These are phyloP conservation scores for Chaetorhynchus papuensis DNA, from an alignment of 2,113 vertebrate species.

Conservation along the genomic window DNA sequence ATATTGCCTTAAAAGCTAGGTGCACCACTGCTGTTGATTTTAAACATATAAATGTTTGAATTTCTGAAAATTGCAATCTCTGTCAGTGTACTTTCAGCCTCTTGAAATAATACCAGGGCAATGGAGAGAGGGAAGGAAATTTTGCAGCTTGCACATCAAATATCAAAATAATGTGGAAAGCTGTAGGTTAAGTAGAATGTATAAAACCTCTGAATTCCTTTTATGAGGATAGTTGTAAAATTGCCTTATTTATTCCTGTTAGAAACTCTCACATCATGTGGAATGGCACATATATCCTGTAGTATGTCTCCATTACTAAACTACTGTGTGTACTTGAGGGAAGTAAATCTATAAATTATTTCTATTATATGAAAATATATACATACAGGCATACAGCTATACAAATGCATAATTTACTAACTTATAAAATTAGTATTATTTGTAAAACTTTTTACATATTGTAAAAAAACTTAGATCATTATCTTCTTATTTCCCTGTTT, in stretches of 20 bases:
- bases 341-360: neutral
- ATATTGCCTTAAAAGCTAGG: neutral
- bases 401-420: neutral
- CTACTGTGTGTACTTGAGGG: neutral
- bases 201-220: neutral
- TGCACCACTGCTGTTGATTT: neutral
- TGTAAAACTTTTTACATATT: neutral
- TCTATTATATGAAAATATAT: neutral
- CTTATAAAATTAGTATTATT: neutral
- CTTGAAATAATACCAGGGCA: neutral
- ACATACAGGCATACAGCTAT: neutral
- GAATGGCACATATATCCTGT: neutral
- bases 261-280: neutral
- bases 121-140: neutral
- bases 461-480: neutral
- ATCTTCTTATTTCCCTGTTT: neutral
- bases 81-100: neutral
- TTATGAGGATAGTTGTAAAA: neutral
- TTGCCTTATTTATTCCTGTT: neutral
- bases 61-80: neutral
- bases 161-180: neutral
- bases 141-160: neutral
- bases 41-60: neutral
- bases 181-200: neutral
- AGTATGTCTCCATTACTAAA: neutral